Conservation (phyloP, 2,113 vertebrate species). For the Passer montanus region DNA sequence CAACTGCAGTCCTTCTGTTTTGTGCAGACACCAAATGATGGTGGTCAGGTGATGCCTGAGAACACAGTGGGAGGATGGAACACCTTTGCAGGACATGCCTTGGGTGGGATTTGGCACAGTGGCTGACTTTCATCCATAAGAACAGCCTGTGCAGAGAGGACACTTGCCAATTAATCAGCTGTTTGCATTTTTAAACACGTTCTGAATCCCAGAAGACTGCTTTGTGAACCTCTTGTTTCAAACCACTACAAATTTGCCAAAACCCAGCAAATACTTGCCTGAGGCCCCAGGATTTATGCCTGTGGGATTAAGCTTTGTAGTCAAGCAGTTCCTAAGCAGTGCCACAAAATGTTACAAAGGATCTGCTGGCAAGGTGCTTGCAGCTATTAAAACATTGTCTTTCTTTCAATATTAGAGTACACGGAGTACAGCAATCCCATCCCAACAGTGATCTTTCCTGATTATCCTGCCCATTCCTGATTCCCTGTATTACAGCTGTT, state of each 20-base stretch:
- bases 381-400: slow-evolving; percentile 13
- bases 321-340: neutral
- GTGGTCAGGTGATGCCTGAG: neutral
- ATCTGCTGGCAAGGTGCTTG: neutral
- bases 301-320: neutral
- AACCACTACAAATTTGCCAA: neutral
- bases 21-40: neutral
- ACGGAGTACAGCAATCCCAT: neutral
- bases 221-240: neutral
- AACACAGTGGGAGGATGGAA: neutral
- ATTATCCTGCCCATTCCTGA: neutral
- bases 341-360: neutral
- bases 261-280: neutral
- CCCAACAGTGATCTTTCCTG: neutral
- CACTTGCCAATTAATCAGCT: neutral
- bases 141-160: neutral
- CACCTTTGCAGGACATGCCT: neutral
- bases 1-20: neutral
- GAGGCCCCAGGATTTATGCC: neutral
- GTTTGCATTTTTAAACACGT: neutral
- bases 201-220: neutral
- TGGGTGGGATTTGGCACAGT: neutral
- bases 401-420: neutral
- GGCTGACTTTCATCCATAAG: neutral
- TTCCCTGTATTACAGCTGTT: neutral